These are phyloP conservation scores for Synaphobranchus kaupii DNA, from an alignment of 2,797 vertebrate genomes.

Conservation along the genomic window DNA sequence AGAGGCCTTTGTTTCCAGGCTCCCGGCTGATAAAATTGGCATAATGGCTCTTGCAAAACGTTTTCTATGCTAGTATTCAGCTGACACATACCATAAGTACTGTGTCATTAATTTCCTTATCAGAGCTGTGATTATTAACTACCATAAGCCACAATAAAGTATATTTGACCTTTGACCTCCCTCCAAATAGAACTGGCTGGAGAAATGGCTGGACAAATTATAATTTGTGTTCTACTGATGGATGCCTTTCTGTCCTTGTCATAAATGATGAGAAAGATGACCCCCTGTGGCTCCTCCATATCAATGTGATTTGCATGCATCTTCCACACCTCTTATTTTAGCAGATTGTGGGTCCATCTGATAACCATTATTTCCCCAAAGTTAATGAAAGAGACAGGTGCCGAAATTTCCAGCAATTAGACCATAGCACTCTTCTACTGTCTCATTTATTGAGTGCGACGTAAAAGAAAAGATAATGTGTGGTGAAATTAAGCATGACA, in stretches of 20 bases:
- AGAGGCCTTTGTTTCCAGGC: background rate
- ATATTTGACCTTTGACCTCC: background rate
- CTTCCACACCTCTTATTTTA: background rate
- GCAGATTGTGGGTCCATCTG: constrained; percentile 7
- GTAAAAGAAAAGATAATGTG: constrained; percentile 6
- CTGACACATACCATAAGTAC: background rate
- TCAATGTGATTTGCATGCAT: background rate
- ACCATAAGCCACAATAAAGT: background rate
- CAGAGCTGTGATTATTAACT: background rate
- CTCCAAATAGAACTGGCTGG: background rate
- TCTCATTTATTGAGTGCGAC: background rate
- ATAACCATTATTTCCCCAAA: constrained; percentile 24
- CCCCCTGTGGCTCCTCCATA: no score
- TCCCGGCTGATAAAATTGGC: background rate
- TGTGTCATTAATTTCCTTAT: background rate
- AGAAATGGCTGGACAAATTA: background rate
- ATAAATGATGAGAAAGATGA: background rate
- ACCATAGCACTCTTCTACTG: background rate
- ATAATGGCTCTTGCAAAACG: background rate
- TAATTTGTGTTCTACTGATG: background rate
- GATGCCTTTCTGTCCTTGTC: background rate
- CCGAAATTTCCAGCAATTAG: constrained; percentile 16
- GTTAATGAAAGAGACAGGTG: constrained; percentile 25
- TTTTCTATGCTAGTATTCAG: background rate
- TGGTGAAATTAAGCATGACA: constrained; percentile 7